phyloP scores from a whole-genome alignment of 1,140 invertebrate genomes.

The Drosophila erecta region DNA sequence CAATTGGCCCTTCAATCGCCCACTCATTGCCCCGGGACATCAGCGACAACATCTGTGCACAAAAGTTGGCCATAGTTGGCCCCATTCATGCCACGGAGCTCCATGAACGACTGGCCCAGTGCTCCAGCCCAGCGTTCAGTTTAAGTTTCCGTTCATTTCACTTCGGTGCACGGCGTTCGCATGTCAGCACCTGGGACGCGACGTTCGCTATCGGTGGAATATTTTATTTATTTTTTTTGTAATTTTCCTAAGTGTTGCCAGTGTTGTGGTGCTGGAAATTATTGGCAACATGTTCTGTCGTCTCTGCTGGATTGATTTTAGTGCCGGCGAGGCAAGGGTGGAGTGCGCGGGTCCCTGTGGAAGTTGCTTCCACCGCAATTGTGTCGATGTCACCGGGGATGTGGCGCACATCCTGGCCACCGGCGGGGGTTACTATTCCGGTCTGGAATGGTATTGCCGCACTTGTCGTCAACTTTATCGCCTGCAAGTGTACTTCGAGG shows the following conservation, averaged over 20 bases:
- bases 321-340: slow-evolving; percentile 40
- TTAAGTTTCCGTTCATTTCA: slow-evolving; percentile 19
- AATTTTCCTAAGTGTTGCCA: slow-evolving; percentile 74
- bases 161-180: slow-evolving; percentile 36
- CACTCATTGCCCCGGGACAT: slow-evolving; percentile 51
- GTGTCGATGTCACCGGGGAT: slow-evolving; percentile 62
- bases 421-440: slow-evolving; percentile 4
- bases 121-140: neutral
- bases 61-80: slow-evolving; percentile 25
- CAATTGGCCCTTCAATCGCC: slow-evolving; percentile 61
- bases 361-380: slow-evolving; percentile 55
- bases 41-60: slow-evolving; percentile 32
- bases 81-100: neutral
- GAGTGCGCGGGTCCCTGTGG: slow-evolving; percentile 70
- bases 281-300: slow-evolving; percentile 83
- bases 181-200: slow-evolving; percentile 71
- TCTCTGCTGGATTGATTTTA: slow-evolving; percentile 83
- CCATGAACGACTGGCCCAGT: neutral
- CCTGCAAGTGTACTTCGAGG: slow-evolving; percentile 81
- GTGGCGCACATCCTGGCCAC: slow-evolving; percentile 43
- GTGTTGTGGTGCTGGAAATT: slow-evolving; percentile 37
- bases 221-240: slow-evolving; percentile 25
- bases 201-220: neutral
- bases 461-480: slow-evolving; percentile 82
- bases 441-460: slow-evolving; percentile 77